Evolutionary conservation across 2,797 vertebrate genomes (phyloP).

Genomic region (Anableps anableps): DNA sequence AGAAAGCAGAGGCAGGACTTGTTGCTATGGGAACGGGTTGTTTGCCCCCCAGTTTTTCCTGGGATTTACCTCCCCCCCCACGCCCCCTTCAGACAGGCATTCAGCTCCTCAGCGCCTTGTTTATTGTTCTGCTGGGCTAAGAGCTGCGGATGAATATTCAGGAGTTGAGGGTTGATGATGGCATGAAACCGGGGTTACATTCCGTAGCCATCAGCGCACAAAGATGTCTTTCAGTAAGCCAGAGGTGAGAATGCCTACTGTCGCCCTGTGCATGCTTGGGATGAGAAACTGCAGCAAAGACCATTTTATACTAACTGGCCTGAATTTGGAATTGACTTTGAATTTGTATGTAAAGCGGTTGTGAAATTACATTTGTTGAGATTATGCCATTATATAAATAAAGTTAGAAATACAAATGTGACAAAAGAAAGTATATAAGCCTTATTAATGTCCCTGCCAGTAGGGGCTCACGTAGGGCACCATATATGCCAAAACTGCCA

Average conservation of each 20-base stretch:
- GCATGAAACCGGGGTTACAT: slow-evolving; percentile 10
- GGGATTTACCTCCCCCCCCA: slow-evolving; percentile 30
- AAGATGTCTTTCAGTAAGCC: slow-evolving; percentile 57
- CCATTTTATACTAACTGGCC: background rate
- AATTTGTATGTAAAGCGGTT: background rate
- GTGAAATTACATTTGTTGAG: background rate
- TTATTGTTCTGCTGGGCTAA: slow-evolving; percentile 63
- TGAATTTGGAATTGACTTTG: background rate
- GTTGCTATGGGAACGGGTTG: slow-evolving; percentile 87
- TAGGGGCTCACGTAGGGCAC: background rate
- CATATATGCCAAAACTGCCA: background rate
- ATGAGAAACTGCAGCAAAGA: background rate
- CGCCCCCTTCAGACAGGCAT: slow-evolving; percentile 49
- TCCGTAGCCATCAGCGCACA: slow-evolving; percentile 41
- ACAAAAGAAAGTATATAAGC: background rate
- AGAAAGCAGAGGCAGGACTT: slow-evolving; percentile 83
- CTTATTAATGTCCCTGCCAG: no score
- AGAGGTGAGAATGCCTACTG: slow-evolving; percentile 14
- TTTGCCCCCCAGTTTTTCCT: slow-evolving; percentile 71
- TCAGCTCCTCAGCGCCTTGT: slow-evolving; percentile 61
- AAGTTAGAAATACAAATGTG: background rate
- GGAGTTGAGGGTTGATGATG: slow-evolving; percentile 39
- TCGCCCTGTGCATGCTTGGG: background rate
- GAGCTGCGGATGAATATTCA: slow-evolving; percentile 74
- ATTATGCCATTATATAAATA: background rate